Conservation (phyloP, 2,113 vertebrate species). For the Polypterus senegalus region DNA sequence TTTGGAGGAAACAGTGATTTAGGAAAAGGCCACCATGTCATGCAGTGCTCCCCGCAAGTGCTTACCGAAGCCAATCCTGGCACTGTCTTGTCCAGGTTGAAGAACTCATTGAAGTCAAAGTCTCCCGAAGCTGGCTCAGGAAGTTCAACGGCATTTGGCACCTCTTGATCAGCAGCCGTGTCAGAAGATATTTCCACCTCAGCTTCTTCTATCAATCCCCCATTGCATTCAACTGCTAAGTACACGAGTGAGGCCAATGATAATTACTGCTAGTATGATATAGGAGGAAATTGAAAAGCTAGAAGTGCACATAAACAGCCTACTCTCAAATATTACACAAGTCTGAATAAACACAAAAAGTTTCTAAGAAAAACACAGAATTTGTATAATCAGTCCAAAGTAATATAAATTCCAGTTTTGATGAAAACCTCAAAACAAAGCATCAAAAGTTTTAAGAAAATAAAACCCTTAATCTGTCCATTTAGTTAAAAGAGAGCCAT, state of each 20-base stretch:
- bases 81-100: slow-evolving; percentile 93
- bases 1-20: background rate
- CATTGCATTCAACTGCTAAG: slow-evolving; percentile 70
- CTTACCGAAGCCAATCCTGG: slow-evolving; percentile 94
- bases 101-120: slow-evolving; percentile 97
- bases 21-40: slow-evolving; percentile 10
- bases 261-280: too few relatives aligned
- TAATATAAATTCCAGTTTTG: too few relatives aligned
- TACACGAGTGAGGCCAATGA: background rate
- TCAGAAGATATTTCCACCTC: slow-evolving; percentile 45
- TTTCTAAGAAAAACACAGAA: too few relatives aligned
- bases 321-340: too few relatives aligned
- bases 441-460: too few relatives aligned
- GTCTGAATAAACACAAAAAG: too few relatives aligned
- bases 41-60: slow-evolving; percentile 32
- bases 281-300: too few relatives aligned
- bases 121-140: slow-evolving; percentile 76
- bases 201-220: slow-evolving; percentile 63
- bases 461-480: too few relatives aligned
- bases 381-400: too few relatives aligned
- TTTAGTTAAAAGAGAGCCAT: too few relatives aligned
- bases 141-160: slow-evolving; percentile 66
- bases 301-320: too few relatives aligned
- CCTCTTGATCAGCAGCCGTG: slow-evolving; percentile 77
- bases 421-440: too few relatives aligned